Base-by-base conservation (phyloP, 2,888 invertebrate genomes). In the Sarcophaga carnaria region DNA sequence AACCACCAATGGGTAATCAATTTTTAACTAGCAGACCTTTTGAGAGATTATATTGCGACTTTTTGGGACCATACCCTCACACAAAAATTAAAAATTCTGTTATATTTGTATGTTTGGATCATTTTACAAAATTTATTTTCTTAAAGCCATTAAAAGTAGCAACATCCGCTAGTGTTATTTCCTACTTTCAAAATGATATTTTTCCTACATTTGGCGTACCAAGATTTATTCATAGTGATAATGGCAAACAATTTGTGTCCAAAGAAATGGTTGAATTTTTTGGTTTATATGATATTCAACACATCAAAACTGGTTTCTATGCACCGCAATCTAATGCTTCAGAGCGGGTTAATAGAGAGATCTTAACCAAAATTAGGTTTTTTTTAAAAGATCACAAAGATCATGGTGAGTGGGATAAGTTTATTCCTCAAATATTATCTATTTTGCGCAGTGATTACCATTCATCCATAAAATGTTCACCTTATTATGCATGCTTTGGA, bases 321-420 rank as follows among this genome's bases (percentile, higher is more conserved):
- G 78, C 85, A 8, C 88, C 88, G 0, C 83, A 88, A 37, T 85
- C 88, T 0, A 87, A 88, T 49, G 86, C 86, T 20, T 78, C 82
- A 0, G 88, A 88, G 54, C 49, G 87, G n/a, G 83, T 70, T 3
- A 85, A 87, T 72, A 11, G 85, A 11, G 82, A 85, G 71, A 70
- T 79, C 2, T 12, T 79, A 14, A 70, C 70, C 6, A 37, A 37
- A 37, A 37, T 6, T 37, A 37, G 6, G 37, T 37, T 37, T 6
- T 37, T 37, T 37, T 37, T 37, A 37, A 37, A 8, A 6, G 37
- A 37, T 37, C 37, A 37, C 37, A 6, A 37, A 6, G 37, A 37
- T 37, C 37, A 37, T 37, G 6, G 6, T 0, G 37, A 37, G 6
- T 37, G 37, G 6, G 37, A 37, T 37, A 37, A 37, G 6, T 37